phyloP scores from a whole-genome alignment of 1,140 invertebrate species.

The Lethrus apterus region DNA sequence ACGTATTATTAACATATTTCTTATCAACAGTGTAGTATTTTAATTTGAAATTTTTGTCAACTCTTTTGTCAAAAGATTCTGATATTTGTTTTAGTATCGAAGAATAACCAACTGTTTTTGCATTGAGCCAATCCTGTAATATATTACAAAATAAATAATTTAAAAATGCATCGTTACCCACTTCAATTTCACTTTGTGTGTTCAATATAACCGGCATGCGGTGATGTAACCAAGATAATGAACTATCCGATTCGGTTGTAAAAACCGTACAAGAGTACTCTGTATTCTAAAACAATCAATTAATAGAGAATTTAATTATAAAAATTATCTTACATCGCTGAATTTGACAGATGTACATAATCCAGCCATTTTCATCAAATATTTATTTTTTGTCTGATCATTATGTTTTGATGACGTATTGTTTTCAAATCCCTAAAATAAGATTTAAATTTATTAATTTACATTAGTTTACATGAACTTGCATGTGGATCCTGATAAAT shows the following conservation, averaged over 20 bases:
- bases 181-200: conserved; percentile 58
- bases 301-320: neutral
- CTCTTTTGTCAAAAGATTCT: neutral
- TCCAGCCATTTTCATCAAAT: conserved; percentile 11
- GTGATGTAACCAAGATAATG: conserved; percentile 67
- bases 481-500: conserved; percentile 53
- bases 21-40: conserved; percentile 16
- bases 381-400: conserved; percentile 1
- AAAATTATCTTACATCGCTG: neutral
- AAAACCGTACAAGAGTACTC: conserved; percentile 71
- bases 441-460: too few relatives aligned
- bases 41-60: conserved; percentile 2
- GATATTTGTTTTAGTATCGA: neutral
- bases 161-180: conserved; percentile 33
- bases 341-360: conserved; percentile 3
- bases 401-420: neutral
- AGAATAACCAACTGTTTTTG: neutral
- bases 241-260: conserved; percentile 65
- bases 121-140: conserved; percentile 7
- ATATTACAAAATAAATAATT: neutral
- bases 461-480: neutral
- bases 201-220: conserved; percentile 71
- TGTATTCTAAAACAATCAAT: conserved; percentile 27
- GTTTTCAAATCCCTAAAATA: conserved; percentile 1
- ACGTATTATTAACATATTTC: conserved; percentile 14